Evolutionary conservation across 1,140 invertebrate genomes (phyloP).

Genomic region (Euura saliciscinereae): DNA sequence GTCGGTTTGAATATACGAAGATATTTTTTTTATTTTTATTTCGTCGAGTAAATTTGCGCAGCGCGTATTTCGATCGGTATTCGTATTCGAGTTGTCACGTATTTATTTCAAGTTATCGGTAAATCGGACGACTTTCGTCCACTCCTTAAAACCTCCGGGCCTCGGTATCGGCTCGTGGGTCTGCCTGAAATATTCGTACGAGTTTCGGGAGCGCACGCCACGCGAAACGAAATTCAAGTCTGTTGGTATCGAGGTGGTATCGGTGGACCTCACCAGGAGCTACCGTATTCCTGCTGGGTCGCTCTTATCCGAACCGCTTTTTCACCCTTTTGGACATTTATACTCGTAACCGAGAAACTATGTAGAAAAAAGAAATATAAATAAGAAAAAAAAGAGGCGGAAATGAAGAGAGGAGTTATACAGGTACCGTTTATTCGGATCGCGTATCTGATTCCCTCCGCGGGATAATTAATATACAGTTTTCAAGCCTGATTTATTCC

Average conservation of each 20-base stretch:
- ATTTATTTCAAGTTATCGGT: not conserved
- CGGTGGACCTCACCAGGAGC: not conserved
- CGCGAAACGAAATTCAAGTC: not conserved
- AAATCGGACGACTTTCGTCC: constrained; percentile 4
- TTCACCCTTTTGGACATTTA: constrained; percentile 1
- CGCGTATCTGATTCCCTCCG: not conserved
- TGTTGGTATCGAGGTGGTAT: not conserved
- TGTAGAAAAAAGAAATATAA: not conserved
- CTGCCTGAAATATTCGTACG: not conserved
- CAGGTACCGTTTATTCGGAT: not conserved
- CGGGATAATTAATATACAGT: not conserved
- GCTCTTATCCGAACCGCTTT: not conserved
- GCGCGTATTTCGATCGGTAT: too few relatives aligned
- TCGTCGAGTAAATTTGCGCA: too few relatives aligned
- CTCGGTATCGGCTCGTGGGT: not conserved
- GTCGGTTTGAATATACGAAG: too few relatives aligned
- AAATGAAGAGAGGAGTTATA: not conserved
- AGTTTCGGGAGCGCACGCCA: not conserved
- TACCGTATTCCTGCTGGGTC: not conserved
- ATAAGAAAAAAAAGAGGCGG: not conserved
- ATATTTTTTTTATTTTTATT: too few relatives aligned
- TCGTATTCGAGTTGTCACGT: not conserved
- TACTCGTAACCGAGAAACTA: not conserved
- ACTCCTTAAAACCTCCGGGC: not conserved
- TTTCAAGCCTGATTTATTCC: not conserved